Evolutionary conservation across 2,888 invertebrate species (phyloP).

Genomic region (Griposia aprilina): DNA sequence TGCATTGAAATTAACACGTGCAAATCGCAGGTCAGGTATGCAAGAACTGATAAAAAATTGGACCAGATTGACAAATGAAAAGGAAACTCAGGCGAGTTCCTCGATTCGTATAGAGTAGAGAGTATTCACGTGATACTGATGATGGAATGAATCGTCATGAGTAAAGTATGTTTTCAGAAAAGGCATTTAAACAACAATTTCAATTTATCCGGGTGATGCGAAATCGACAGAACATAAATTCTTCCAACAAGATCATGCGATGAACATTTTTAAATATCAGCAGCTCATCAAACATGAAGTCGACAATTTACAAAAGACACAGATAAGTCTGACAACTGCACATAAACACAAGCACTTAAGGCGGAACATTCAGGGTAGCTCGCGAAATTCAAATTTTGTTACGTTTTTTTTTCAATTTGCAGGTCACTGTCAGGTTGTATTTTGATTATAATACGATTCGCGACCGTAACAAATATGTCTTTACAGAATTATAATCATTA

Average conservation of each 20-base stretch:
- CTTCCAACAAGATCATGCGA: too few relatives aligned
- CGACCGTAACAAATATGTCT: too few relatives aligned
- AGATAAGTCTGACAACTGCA: too few relatives aligned
- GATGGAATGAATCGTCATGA: neutral
- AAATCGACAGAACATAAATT: neutral
- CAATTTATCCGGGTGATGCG: too few relatives aligned
- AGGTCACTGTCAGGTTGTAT: too few relatives aligned
- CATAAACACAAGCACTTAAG: neutral
- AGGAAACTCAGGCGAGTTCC: neutral
- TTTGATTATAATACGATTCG: too few relatives aligned
- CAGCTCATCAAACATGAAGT: neutral
- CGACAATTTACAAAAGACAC: neutral
- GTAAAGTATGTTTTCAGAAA: neutral
- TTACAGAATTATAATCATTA: too few relatives aligned
- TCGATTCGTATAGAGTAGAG: too few relatives aligned
- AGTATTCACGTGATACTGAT: neutral
- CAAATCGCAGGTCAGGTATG: neutral
- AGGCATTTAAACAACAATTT: neutral
- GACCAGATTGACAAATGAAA: neutral
- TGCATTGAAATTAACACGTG: constrained; percentile 7
- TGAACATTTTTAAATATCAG: neutral
- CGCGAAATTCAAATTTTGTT: neutral
- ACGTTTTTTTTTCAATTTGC: too few relatives aligned
- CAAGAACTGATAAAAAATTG: neutral
- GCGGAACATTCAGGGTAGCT: neutral